Conservation (phyloP, 2,113 vertebrate species). For the Monopterus albus region DNA sequence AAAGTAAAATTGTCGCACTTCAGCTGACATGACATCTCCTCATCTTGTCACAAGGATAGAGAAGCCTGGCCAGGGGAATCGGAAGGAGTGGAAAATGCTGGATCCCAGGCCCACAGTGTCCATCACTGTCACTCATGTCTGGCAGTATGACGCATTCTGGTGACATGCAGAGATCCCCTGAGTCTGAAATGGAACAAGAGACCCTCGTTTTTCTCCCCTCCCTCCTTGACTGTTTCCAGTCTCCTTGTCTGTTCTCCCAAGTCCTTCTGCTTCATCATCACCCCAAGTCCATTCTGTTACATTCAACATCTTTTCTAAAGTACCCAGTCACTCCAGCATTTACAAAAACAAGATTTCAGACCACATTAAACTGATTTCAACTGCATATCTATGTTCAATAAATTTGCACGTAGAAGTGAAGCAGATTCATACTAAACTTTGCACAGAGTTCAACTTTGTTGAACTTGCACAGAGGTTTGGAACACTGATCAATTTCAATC, state of each 20-base stretch:
- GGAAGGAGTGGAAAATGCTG: constrained; percentile 51
- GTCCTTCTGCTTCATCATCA: constrained; percentile 4
- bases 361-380: not conserved
- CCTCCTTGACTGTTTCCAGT: constrained; percentile 16
- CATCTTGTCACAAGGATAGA: constrained; percentile 73
- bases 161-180: constrained; percentile 65
- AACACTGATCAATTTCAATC: not conserved
- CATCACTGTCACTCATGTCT: constrained; percentile 77
- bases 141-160: constrained; percentile 49
- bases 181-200: constrained; percentile 48
- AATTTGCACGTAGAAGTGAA: not conserved
- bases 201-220: constrained; percentile 16
- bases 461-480: not conserved
- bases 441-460: not conserved
- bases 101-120: constrained; percentile 60
- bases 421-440: no score
- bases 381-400: not conserved
- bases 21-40: constrained; percentile 66
- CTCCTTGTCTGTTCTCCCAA: constrained; percentile 20
- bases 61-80: constrained; percentile 67
- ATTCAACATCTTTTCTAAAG: not conserved
- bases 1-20: constrained; percentile 53
- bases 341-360: not conserved
- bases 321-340: not conserved
- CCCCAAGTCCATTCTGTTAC: not conserved